Evolutionary conservation across 2,113 vertebrate genomes (phyloP).

Genomic region (Scopus umbretta): DNA sequence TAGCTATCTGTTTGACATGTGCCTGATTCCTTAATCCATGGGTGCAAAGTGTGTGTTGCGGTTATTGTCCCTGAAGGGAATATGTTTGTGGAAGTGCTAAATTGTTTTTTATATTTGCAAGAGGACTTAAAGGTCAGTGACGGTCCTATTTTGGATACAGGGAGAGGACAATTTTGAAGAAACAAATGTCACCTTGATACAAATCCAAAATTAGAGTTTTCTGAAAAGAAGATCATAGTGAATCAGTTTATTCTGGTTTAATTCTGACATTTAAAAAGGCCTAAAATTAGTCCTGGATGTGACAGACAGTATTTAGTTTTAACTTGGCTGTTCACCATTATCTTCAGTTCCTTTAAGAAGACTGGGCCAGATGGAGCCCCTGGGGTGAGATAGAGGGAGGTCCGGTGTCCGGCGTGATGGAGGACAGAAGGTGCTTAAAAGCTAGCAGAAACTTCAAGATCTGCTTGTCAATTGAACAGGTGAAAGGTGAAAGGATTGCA

Average conservation of each 20-base stretch:
- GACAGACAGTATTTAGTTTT: neutral
- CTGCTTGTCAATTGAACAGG: no score
- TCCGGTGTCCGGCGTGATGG: accelerated
- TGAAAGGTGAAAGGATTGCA: neutral
- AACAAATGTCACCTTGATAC: neutral
- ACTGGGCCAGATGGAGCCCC: neutral
- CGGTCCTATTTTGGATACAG: neutral
- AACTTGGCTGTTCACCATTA: neutral
- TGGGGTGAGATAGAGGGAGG: neutral
- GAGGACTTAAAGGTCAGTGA: neutral
- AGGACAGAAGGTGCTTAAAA: neutral
- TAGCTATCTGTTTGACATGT: neutral
- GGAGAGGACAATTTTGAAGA: neutral
- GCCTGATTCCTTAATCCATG: neutral
- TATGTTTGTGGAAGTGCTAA: neutral
- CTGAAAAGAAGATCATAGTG: neutral
- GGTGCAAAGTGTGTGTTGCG: neutral
- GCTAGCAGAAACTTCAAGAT: neutral
- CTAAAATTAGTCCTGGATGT: neutral
- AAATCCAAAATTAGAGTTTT: neutral
- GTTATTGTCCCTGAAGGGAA: neutral
- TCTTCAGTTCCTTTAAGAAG: neutral
- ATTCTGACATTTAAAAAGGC: neutral
- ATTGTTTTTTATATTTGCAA: neutral
- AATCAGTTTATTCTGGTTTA: neutral